These are phyloP conservation scores for Andinoacara biseriatus DNA, from an alignment of 2,113 vertebrate genomes.

Conservation along the genomic window DNA sequence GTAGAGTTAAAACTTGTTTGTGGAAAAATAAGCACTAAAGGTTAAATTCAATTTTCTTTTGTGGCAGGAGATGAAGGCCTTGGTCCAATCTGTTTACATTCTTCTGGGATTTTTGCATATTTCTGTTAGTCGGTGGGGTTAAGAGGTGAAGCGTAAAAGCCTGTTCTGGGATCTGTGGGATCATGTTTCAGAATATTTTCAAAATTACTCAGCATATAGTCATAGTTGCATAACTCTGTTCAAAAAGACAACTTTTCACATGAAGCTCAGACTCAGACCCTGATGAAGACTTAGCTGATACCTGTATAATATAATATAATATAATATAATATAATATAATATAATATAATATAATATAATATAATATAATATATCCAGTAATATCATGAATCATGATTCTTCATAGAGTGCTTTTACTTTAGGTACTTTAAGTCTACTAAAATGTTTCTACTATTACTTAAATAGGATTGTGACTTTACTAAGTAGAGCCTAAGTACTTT, in stretches of 20 bases:
- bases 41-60: background rate
- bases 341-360: no score
- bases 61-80: background rate
- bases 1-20: background rate
- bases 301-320: background rate
- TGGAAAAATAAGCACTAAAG: background rate
- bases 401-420: no score
- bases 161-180: background rate
- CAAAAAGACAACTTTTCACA: background rate
- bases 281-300: background rate
- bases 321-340: no score
- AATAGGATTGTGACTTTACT: no score
- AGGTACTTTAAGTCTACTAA: no score
- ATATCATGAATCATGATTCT: no score
- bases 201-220: background rate
- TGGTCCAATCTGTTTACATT: background rate
- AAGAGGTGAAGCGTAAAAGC: background rate
- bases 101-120: background rate
- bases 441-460: no score
- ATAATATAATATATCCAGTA: no score
- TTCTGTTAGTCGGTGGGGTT: background rate
- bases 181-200: background rate
- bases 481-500: no score
- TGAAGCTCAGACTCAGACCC: background rate
- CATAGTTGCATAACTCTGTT: background rate